A percentile compares a stretch with the other conserved stretches of the same genome.
phyloP scores from a whole-genome alignment of 2,888 invertebrate species.

The Pogonocherus hispidulus region DNA sequence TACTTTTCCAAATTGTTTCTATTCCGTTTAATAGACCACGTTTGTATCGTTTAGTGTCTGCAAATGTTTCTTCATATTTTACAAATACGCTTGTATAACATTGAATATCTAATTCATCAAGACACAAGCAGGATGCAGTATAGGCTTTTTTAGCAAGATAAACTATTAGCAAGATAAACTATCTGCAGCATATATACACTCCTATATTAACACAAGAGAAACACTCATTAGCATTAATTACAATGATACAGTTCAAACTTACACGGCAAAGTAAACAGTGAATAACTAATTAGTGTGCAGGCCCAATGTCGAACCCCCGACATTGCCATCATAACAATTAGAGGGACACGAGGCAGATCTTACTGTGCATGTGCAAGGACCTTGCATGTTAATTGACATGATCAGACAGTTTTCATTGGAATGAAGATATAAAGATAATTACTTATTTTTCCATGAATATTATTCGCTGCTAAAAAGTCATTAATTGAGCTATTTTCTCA shows the following conservation, averaged over 20 bases:
- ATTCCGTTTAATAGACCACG: too few species aligned
- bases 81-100: neutral
- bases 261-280: neutral
- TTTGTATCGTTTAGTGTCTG: neutral
- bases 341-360: neutral
- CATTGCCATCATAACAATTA: neutral
- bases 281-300: constrained; percentile 2
- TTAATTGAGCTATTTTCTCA: too few species aligned
- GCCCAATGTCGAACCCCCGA: neutral
- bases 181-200: neutral
- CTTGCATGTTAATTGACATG: too few species aligned
- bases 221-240: neutral
- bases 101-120: neutral
- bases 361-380: too few species aligned
- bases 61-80: neutral
- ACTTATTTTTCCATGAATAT: too few species aligned
- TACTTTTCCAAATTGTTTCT: too few species aligned
- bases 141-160: neutral
- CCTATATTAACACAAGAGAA: constrained; percentile 4
- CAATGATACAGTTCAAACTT: constrained; percentile 6
- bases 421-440: too few species aligned
- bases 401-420: too few species aligned
- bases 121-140: neutral
- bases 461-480: too few species aligned
- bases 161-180: neutral